Evolutionary conservation across 2,797 vertebrate species (phyloP), one percentile per base, ranked within the genome.

Genomic region (Platalea minor): DNA sequence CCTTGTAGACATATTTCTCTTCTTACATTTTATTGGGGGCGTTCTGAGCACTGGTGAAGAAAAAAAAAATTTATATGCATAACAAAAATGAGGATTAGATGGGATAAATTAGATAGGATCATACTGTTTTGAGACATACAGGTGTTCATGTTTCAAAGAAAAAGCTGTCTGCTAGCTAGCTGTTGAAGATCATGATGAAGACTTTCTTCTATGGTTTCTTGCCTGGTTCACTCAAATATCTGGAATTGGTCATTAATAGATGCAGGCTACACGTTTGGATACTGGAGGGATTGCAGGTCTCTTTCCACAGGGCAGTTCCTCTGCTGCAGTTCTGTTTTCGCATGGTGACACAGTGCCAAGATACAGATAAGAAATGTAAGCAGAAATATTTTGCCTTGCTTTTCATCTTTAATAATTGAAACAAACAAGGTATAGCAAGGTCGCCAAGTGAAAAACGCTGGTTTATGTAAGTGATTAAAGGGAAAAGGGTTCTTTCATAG

Each of bases 391-490:
- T 84, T 93, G 26, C n/a, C 41, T 89, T 35, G 56, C 78, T 80
- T 95, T 89, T 69, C 12, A 67, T 59, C 26, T 84, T 84, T 60
- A 89, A 57, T 88, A 89, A 86, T 64, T 64, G 68, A 96, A 89
- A 85, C n/a, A 85, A 94, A 70, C 39, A 85, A 70, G 60, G 85
- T 68, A 57, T 10, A 89, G 26, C 64, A 80, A 19, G 25, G 69
- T 61, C 7, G 2, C 31, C 65, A 48, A 65, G 59, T 25, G 81
- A 82, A 93, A 91, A 78, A 7, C 4, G 2, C 13, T 81, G 56
- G 10, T 50, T 96, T 94, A 59, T 91, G 39, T 43, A 92, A 93
- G 64, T 33, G 39, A 89, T 57, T 85, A 61, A 81, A 86, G 56
- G 35, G 57, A 67, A 83, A 79, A 85, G 33, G 4, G 9, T 69